Evolutionary conservation across 1,140 invertebrate species (phyloP), one percentile per base, ranked within the genome.

Genomic region (Papilio glaucus): DNA sequence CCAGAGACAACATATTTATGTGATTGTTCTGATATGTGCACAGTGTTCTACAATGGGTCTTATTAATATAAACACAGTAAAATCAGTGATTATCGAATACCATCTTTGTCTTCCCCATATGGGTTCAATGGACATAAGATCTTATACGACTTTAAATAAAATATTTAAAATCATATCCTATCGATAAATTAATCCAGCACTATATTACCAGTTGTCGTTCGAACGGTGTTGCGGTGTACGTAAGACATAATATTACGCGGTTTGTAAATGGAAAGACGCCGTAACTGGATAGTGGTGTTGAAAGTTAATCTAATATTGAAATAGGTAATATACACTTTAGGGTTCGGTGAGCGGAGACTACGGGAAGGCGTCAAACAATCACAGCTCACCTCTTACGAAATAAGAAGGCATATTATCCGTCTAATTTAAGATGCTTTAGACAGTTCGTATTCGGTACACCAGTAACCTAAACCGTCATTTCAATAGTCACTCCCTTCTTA

Each of bases 221-320:
- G 83, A 88, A 90, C 89, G 89, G 89, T 91, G 74, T 80, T 89
- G 88, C 79, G 88, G 88, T 85, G 74, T 77, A 79, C 74, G 78
- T 82, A 87, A 82, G 89, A 90, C 83, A 90, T 88, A 87, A 89
- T 89, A 89, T 89, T 86, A 85, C 86, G 85, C 81, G 89, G 88
- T 90, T 82, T 74, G 75, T 77, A 80, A 83, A 81, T 80, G 78
- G 82, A 81, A 79, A 81, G 81, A 83, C 81, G 72, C 69, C 37
- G 81, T 77, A 85, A 88, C 77, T 77, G 67, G 79, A 87, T 80
- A 77, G 62, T 69, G 61, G 71, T 26, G 78, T 77, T 86, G 82
- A 83, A 86, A 85, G 81, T 74, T 90, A 88, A 91, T 91, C 83
- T 87, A 89, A 89, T 89, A 91, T 91, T 91, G 85, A 79, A 85